Percentiles rank a stretch among this genome's conserved stretches.
phyloP scores from a whole-genome alignment of 2,888 invertebrate species.

The Deilephila porcellus region DNA sequence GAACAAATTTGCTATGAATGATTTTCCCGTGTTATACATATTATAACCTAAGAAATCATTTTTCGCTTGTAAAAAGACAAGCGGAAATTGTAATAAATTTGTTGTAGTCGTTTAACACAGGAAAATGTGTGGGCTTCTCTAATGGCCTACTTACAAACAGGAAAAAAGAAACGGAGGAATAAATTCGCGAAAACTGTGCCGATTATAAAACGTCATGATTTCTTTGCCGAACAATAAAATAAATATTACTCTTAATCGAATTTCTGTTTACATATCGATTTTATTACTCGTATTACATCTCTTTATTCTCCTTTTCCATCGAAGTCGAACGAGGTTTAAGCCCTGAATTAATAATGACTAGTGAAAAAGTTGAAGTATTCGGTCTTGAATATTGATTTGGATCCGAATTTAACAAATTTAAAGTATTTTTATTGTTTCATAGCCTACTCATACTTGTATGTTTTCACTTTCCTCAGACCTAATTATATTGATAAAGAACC shows the following conservation, averaged over 20 bases:
- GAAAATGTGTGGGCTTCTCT: neutral
- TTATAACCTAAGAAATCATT: neutral
- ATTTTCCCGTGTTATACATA: neutral
- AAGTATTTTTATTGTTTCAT: too few species aligned
- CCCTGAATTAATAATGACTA: too few species aligned
- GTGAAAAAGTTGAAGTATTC: too few species aligned
- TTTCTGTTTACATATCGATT: neutral
- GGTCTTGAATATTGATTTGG: too few species aligned
- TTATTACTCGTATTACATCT: neutral
- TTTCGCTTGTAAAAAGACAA: neutral
- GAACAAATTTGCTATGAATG: neutral
- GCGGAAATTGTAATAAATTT: conserved; percentile 8
- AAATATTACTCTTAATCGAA: neutral
- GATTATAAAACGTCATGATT: neutral
- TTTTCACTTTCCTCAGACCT: too few species aligned
- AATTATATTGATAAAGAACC: too few species aligned
- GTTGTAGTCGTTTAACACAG: neutral
- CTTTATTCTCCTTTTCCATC: too few species aligned
- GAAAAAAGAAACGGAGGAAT: neutral
- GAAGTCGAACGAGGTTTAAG: too few species aligned
- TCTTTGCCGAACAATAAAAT: neutral
- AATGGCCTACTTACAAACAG: conserved; percentile 3
- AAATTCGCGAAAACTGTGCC: neutral
- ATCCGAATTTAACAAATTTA: too few species aligned
- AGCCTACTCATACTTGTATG: too few species aligned